Evolutionary conservation across 1,140 invertebrate genomes (phyloP).

Genomic region (Zaprionus gabonicus): DNA sequence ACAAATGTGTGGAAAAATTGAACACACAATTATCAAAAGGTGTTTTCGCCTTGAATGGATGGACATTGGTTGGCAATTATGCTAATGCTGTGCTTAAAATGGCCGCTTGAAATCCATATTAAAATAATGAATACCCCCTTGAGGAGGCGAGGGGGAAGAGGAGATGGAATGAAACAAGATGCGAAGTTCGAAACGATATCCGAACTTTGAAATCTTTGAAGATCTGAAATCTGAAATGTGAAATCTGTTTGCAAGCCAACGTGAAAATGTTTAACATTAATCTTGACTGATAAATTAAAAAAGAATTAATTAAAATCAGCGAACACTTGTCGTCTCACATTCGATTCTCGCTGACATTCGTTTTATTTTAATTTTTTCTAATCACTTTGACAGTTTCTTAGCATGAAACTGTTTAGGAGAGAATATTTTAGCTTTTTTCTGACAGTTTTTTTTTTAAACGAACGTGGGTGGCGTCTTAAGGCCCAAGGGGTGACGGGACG

Average conservation of each 20-base stretch:
- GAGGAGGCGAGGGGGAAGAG: neutral
- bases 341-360: constrained; percentile 27
- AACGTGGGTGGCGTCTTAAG: constrained; percentile 42
- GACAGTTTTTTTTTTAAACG: constrained; percentile 7
- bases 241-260: constrained; percentile 60
- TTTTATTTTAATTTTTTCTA: constrained; percentile 53
- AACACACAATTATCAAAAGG: constrained; percentile 75
- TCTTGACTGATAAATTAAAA: constrained; percentile 81
- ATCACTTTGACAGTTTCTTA: constrained; percentile 59
- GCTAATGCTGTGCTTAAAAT: constrained; percentile 74
- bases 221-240: constrained; percentile 31
- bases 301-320: constrained; percentile 73
- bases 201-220: constrained; percentile 8
- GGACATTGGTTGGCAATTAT: constrained; percentile 74
- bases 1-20: constrained; percentile 70
- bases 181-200: constrained; percentile 31
- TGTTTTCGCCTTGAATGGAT: constrained; percentile 76
- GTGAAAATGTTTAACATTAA: constrained; percentile 77
- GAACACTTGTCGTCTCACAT: constrained; percentile 59
- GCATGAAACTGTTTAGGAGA: constrained; percentile 26
- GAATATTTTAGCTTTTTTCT: constrained; percentile 23
- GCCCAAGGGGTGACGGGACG: constrained; percentile 1
- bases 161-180: constrained; percentile 32
- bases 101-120: constrained; percentile 71
- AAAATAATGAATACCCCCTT: constrained; percentile 69